These are phyloP conservation scores for Clistopyga incitator DNA, from an alignment of 2,888 invertebrate genomes.

Conservation along the genomic window DNA sequence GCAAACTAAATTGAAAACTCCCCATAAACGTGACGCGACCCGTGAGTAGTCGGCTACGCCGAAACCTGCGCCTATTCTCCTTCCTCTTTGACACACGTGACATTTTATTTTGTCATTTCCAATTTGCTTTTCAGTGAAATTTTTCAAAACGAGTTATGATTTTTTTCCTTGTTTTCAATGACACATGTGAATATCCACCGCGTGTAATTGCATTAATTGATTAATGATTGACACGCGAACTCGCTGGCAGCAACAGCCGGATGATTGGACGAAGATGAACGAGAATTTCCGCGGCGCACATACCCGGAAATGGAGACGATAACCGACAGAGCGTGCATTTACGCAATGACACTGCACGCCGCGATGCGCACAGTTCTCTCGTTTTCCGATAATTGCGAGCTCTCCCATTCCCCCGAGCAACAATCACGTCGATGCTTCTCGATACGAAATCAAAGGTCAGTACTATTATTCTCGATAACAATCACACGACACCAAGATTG, in stretches of 20 bases:
- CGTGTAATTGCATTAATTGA: constrained; percentile 48
- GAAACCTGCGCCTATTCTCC: no score
- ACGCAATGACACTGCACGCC: constrained; percentile 50
- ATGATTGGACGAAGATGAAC: constrained; percentile 55
- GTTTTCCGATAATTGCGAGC: constrained; percentile 62
- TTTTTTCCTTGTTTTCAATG: constrained; percentile 2
- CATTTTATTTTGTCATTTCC: no score
- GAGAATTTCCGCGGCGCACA: constrained; percentile 32
- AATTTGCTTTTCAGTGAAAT: no score
- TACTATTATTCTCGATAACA: constrained; percentile 63
- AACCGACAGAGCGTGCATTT: constrained; percentile 54
- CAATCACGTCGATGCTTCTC: constrained; percentile 46
- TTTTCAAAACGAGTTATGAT: background rate
- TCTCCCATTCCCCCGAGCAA: constrained; percentile 36
- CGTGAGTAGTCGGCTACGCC: constrained; percentile 42
- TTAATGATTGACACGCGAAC: constrained; percentile 45
- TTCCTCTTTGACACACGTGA: no score
- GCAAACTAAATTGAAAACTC: constrained; percentile 65
- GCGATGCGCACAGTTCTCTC: constrained; percentile 47
- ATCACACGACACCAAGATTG: constrained; percentile 49
- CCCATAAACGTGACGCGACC: constrained; percentile 65
- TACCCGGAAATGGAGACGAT: constrained; percentile 53
- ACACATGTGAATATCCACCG: constrained; percentile 29
- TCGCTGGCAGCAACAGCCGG: constrained; percentile 43
- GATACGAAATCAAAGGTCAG: constrained; percentile 59